Base-by-base conservation (phyloP, 2,113 vertebrate species). In the Gymnorhina tibicen region DNA sequence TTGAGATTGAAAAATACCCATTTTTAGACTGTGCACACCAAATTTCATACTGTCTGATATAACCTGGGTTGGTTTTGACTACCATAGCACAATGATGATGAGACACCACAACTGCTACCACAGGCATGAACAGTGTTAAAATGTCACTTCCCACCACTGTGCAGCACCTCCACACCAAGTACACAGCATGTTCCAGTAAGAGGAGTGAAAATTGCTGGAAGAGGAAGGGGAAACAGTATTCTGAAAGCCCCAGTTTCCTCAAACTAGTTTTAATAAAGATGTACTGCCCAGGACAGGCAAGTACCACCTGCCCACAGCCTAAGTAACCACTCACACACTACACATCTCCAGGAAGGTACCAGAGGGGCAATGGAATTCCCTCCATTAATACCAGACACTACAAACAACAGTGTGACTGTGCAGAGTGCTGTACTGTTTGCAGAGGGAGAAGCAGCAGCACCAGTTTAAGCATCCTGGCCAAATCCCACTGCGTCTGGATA, bases 21-120 rank as follows among this genome's bases (percentile, higher is more conserved):
- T 14, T 82, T 85, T 85, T 32, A 82, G 27, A 44, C 44, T 22
- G 10, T 11, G 8, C 37, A 41, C 42, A 52, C 11, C 23, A 52
- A 37, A 28, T 76, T 69, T 37, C 2, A 1, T 32, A 16, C 28
- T 49, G 11, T 44, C 11, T 56, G 24, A 56, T 47, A 46, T 4
- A 73, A 64, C 22, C 49, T 53, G 27, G 24, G 24, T 14, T 60
- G 42, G 44, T 18, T 84, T 66, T 84, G 41, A 41, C 27, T 52
- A n/a, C 17, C 28, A 37, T 1, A 24, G n/a, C 16, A 46, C 3
- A 10, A 2, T 15, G 53, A 28, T 37, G 27, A 69, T 1, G 7
- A 87, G 56, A 68, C 20, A 32, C 27, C 28, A 58, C 24, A 80
- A 12, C 22, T 32, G 32, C 77, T 72, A 52, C 37, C 46, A 28